phyloP scores from a whole-genome alignment of 2,797 vertebrate species.

The Alca torda region DNA sequence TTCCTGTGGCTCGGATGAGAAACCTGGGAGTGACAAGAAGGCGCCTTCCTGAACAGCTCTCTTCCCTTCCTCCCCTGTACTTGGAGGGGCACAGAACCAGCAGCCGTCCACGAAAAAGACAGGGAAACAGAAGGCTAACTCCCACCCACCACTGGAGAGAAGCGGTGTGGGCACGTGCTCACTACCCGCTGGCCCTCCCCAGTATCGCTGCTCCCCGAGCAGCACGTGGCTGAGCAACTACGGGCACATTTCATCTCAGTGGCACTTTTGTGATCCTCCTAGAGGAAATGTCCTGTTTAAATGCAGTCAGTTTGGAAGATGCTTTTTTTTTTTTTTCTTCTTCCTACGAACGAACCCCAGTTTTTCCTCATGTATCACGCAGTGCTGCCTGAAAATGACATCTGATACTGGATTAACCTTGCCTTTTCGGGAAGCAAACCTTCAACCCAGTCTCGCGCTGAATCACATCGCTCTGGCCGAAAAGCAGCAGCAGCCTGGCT shows the following conservation, averaged over 20 bases:
- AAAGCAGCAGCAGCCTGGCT: background rate
- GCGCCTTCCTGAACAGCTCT: background rate
- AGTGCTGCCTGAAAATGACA: background rate
- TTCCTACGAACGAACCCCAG: background rate
- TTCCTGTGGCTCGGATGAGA: background rate
- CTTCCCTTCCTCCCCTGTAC: background rate
- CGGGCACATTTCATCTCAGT: background rate
- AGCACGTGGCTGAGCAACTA: background rate
- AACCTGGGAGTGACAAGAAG: background rate
- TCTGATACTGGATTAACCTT: accelerated
- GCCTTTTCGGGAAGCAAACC: background rate
- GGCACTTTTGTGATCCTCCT: background rate
- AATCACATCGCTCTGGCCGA: no score
- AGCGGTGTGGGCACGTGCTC: accelerated
- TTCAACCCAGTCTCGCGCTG: accelerated
- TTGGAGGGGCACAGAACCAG: background rate
- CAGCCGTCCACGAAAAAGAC: accelerated
- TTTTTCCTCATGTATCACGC: accelerated
- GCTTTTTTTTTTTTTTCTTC: background rate
- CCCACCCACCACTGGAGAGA: background rate
- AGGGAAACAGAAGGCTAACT: background rate
- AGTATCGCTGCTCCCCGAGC: background rate
- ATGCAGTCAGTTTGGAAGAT: background rate
- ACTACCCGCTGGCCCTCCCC: background rate
- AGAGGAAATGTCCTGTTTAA: background rate